Conservation (phyloP, 2,888 invertebrate species). For the Nineta flava region DNA sequence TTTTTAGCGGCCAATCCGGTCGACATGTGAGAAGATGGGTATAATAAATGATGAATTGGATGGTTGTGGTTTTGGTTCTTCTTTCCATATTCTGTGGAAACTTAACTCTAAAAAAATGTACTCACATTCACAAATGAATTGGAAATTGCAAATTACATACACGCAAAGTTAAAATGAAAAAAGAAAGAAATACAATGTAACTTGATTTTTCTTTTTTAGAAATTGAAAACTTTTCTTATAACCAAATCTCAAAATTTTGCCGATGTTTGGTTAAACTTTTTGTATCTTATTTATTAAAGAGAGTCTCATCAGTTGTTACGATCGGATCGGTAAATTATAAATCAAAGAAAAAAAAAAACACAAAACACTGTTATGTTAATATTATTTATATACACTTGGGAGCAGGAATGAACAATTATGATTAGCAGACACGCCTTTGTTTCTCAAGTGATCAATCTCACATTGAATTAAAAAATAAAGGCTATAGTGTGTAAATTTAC, state of each 20-base stretch:
- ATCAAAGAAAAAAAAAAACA: slow-evolving; percentile 9
- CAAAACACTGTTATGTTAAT: slow-evolving; percentile 16
- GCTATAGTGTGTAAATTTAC: no score
- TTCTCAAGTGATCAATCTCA: slow-evolving; percentile 13
- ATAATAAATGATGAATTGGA: no score
- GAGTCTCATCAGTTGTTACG: slow-evolving; percentile 1
- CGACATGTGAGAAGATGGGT: no score
- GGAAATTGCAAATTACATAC: slow-evolving; percentile 11
- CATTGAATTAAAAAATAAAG: no score
- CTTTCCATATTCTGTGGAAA: slow-evolving; percentile 3
- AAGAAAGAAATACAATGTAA: slow-evolving; percentile 1
- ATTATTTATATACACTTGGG: slow-evolving; percentile 28
- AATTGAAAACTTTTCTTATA: no score
- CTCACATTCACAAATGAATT: slow-evolving; percentile 11
- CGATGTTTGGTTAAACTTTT: no score
- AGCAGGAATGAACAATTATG: slow-evolving; percentile 16
- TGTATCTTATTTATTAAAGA: no score
- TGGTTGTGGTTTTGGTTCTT: no score
- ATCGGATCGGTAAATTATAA: slow-evolving; percentile 2
- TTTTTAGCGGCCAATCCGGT: no score
- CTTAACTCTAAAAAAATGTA: slow-evolving; percentile 6
- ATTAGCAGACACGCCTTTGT: slow-evolving; percentile 17
- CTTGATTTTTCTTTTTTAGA: background rate
- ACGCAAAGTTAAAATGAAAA: slow-evolving; percentile 8
- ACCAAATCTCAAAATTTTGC: no score